Percentiles rank a stretch among this genome's conserved stretches.
Evolutionary conservation across 2,888 invertebrate species (phyloP).

Genomic region (Gerris lacustris): DNA sequence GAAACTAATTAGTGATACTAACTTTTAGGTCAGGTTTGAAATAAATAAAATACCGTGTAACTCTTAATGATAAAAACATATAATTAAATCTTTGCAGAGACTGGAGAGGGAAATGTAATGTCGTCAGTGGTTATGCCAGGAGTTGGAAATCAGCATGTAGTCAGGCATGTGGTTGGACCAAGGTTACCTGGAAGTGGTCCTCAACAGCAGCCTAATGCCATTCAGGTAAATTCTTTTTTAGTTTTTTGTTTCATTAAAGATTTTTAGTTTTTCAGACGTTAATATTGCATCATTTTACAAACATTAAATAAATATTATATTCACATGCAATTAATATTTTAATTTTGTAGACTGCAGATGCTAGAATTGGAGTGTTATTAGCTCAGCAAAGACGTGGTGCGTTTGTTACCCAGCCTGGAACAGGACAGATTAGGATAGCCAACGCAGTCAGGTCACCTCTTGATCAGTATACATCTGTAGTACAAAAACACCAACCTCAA

Average conservation of each 20-base stretch:
- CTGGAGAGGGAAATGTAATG: not conserved
- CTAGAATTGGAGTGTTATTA: constrained; percentile 43
- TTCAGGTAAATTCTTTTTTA: not conserved
- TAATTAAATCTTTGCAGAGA: too few relatives aligned
- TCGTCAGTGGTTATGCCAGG: constrained; percentile 9
- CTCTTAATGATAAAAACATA: too few relatives aligned
- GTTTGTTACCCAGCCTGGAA: constrained; percentile 28
- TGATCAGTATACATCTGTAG: constrained; percentile 24
- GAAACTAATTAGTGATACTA: too few relatives aligned
- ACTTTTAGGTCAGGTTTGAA: too few relatives aligned
- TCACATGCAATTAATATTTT: too few relatives aligned
- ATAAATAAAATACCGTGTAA: too few relatives aligned
- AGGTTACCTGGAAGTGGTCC: constrained; percentile 8
- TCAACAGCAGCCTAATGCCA: constrained; percentile 6
- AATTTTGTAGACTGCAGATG: constrained; percentile 38
- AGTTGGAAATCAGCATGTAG: constrained; percentile 11
- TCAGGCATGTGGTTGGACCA: constrained; percentile 13
- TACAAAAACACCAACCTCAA: constrained; percentile 30
- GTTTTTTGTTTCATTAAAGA: too few relatives aligned
- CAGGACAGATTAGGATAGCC: constrained; percentile 36
- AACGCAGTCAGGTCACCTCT: constrained; percentile 32
- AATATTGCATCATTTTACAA: too few relatives aligned
- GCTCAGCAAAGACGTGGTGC: constrained; percentile 40
- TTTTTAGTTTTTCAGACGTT: too few relatives aligned
- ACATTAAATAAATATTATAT: too few relatives aligned